Evolutionary conservation across 1,140 invertebrate species (phyloP).

Genomic region (Laupala kohalensis): DNA sequence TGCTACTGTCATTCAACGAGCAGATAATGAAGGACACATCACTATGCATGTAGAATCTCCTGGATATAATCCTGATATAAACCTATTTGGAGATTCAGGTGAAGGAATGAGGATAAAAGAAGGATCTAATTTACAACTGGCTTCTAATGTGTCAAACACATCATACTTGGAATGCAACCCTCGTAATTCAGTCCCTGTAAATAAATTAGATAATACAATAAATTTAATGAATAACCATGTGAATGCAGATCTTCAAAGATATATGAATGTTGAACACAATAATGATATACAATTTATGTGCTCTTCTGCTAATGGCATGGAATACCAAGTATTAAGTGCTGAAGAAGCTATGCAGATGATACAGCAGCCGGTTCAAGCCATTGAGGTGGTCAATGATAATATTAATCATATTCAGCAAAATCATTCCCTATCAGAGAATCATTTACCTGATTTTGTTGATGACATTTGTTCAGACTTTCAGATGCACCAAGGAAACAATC

Average conservation of each 20-base stretch:
- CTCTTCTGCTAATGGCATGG: conserved; percentile 30
- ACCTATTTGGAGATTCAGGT: neutral
- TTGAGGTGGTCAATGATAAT: conserved; percentile 11
- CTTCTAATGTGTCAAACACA: neutral
- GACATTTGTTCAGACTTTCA: neutral
- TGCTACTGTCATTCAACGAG: conserved; percentile 32
- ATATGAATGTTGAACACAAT: neutral
- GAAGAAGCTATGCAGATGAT: conserved; percentile 32
- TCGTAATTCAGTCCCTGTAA: neutral
- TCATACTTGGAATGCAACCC: neutral
- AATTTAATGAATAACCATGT: neutral
- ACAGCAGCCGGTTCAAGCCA: conserved; percentile 21
- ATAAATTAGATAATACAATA: neutral
- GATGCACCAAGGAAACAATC: neutral
- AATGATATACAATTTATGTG: conserved; percentile 35
- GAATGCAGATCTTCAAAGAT: neutral
- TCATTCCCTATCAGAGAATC: neutral
- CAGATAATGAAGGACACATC: conserved; percentile 29
- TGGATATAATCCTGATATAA: neutral
- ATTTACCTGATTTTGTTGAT: neutral
- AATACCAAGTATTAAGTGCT: conserved; percentile 33
- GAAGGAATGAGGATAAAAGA: neutral
- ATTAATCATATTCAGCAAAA: neutral
- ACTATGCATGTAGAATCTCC: conserved; percentile 32
- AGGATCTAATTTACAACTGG: neutral